A percentile compares a stretch with the other conserved stretches of the same genome.
Conservation (phyloP, 2,888 invertebrate species). For the Drosophila leonis region DNA sequence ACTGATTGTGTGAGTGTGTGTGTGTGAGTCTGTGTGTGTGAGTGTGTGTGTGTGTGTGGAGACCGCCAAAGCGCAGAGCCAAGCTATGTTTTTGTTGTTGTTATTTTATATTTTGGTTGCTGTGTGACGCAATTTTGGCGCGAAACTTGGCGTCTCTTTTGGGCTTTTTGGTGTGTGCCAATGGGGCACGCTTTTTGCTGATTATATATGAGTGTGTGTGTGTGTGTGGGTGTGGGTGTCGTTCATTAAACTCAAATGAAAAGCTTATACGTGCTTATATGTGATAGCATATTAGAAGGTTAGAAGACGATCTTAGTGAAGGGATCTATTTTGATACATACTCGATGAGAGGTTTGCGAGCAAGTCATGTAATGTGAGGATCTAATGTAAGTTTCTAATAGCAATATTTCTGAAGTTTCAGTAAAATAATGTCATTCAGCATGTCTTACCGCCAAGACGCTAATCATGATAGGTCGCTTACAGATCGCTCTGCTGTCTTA, state of each 20-base stretch:
- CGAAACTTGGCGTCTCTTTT: constrained; percentile 77
- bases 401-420: too few relatives aligned
- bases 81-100: constrained; percentile 21
- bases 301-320: not conserved
- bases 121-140: constrained; percentile 79
- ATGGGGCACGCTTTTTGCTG: constrained; percentile 49
- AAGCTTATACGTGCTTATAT: not conserved
- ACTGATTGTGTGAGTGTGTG: constrained; percentile 21
- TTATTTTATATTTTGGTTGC: constrained; percentile 34
- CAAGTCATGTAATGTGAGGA: too few relatives aligned
- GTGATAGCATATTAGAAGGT: not conserved
- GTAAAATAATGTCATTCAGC: too few relatives aligned
- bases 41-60: constrained; percentile 28
- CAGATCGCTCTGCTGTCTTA: not conserved
- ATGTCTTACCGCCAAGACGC: too few relatives aligned
- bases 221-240: not conserved
- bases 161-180: constrained; percentile 63
- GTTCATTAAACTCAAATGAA: not conserved
- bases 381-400: too few relatives aligned
- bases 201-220: constrained; percentile 4
- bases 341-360: not conserved
- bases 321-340: not conserved
- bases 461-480: not conserved
- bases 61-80: constrained; percentile 69
- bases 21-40: constrained; percentile 21